Base-by-base conservation (phyloP, 2,888 invertebrate genomes). In the Pollenia labialis region DNA sequence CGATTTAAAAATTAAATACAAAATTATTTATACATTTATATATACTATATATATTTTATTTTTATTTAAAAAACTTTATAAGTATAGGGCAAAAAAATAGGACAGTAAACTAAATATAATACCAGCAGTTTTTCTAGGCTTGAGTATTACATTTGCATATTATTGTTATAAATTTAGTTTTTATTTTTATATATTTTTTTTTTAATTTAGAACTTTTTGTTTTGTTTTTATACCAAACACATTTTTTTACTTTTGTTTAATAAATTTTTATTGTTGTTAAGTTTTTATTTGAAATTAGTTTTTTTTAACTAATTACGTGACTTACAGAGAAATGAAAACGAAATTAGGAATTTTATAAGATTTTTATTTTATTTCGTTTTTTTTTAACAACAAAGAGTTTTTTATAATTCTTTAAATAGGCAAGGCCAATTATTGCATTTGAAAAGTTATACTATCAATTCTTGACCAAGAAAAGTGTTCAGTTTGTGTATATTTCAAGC, bases 161-260 rank as follows among this genome's bases (percentile, higher is more conserved):
- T 77, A 48, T 50, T 64, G 44, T 69, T 58, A 50, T 76, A 46
- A 23, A 64, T 46, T 60, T 66, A 32, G 9, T 74, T 54, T 60
- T 66, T 54, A 58, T 23, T 64, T 40, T 40, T 42, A 58, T 16
- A 42, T 18, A n/a, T 14, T 12, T 64, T 71, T 14, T 50, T 66
- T 3, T 46, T 46, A 54, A 12, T 54, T 64, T 58, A 60, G n/a
- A 32, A 32, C 32, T 32, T 9, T 64, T 40, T 54, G 50, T 16
- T 44, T 64, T 81, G 10, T 62, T n/a, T 52, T 32, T 46, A 46
- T 66, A 76, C 68, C 81, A 81, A 81, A 81, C 58, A 58, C 46
- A 66, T 60, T n/a, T 40, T 18, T 42, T 44, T 52, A 40, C 14
- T 44, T 23, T 66, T 10, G 10, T 14, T 54, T 16, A 14, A 60